Conservation (phyloP, 2,888 invertebrate genomes). For the Caenorhabditis sp. region DNA sequence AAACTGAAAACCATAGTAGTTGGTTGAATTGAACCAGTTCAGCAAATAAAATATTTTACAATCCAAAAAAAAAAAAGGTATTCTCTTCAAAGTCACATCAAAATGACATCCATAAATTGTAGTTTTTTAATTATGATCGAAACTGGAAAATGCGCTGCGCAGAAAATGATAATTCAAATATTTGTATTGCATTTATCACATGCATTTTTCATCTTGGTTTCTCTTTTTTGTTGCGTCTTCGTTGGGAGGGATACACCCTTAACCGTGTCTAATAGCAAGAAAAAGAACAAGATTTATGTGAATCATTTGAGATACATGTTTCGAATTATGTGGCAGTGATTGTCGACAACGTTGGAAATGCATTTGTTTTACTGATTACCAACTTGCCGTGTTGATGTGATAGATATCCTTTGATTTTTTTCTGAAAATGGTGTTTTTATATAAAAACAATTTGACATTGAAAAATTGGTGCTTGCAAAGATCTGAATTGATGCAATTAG, state of each 20-base stretch:
- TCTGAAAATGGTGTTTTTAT: conserved; percentile 72
- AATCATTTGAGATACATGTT: background rate
- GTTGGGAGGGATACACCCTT: background rate
- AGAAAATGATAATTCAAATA: background rate
- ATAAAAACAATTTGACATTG: background rate
- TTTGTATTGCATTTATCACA: background rate
- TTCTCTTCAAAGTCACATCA: too few relatives aligned
- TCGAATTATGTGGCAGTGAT: conserved; percentile 3
- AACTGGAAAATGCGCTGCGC: background rate
- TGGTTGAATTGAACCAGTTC: too few relatives aligned
- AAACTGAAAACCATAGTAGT: too few relatives aligned
- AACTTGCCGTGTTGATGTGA: conserved; percentile 95
- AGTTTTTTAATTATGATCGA: background rate
- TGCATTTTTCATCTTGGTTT: background rate
- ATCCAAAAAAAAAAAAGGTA: too few relatives aligned
- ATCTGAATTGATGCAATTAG: too few relatives aligned
- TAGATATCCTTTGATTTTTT: conserved; percentile 97
- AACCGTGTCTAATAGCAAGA: background rate
- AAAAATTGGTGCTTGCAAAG: background rate
- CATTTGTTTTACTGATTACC: conserved; percentile 90
- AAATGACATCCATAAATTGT: too few relatives aligned
- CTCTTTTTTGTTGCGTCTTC: too few relatives aligned
- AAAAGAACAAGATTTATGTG: background rate
- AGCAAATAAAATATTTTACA: too few relatives aligned
- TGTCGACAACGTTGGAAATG: conserved; percentile 80